Evolutionary conservation across 2,797 vertebrate genomes (phyloP).

Genomic region (Brachyalestes nurse): DNA sequence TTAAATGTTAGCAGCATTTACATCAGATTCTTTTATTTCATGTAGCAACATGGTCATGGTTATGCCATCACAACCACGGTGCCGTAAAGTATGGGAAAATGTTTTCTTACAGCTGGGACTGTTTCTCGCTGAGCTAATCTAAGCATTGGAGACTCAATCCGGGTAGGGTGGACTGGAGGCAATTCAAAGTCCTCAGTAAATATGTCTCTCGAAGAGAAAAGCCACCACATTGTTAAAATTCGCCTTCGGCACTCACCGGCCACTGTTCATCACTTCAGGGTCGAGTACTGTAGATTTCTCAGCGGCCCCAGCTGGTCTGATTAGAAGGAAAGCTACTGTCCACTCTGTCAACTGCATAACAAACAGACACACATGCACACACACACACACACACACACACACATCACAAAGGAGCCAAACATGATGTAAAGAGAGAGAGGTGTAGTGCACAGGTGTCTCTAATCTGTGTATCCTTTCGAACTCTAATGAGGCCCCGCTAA

Average conservation of each 20-base stretch:
- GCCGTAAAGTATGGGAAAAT: background rate
- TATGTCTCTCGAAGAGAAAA: background rate
- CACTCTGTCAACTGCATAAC: background rate
- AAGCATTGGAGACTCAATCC: background rate
- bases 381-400: conserved; percentile 3
- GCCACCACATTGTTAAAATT: background rate
- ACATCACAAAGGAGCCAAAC: conserved; percentile 2
- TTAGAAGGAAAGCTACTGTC: conserved; percentile 9
- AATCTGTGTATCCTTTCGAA: conserved; percentile 40
- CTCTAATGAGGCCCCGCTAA: conserved; percentile 51
- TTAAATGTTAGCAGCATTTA: background rate
- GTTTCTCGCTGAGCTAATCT: background rate
- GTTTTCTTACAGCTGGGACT: background rate
- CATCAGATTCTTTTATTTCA: too few relatives aligned
- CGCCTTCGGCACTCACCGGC: background rate
- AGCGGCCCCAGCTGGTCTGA: conserved; percentile 5
- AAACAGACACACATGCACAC: conserved; percentile 6
- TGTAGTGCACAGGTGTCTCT: conserved; percentile 38
- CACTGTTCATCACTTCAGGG: background rate
- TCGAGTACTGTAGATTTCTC: background rate
- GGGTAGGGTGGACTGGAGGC: background rate
- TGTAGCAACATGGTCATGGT: background rate
- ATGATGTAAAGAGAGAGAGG: conserved; percentile 22
- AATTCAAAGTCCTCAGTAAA: background rate
- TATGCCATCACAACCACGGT: background rate